Conservation (phyloP, 2,888 invertebrate species). For the Rhagophthalmus giganteus region DNA sequence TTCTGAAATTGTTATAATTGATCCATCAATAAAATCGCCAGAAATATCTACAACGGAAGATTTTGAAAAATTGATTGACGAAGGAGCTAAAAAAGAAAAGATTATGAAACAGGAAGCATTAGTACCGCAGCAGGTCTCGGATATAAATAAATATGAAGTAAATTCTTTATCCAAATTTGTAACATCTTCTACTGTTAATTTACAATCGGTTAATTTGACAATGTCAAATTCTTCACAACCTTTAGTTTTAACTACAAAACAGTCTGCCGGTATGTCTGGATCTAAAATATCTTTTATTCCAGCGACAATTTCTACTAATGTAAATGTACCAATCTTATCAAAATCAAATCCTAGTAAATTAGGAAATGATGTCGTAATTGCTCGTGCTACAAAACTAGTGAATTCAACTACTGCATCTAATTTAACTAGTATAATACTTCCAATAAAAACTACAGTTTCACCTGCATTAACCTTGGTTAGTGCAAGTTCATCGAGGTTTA, state of each 20-base stretch:
- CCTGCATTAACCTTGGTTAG: slow-evolving; percentile 53
- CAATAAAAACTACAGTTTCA: slow-evolving; percentile 44
- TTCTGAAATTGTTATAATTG: slow-evolving; percentile 66
- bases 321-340: slow-evolving; percentile 9
- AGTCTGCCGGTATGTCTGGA: slow-evolving; percentile 1
- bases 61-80: slow-evolving; percentile 67
- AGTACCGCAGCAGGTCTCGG: slow-evolving; percentile 47
- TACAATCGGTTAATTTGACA: slow-evolving; percentile 11
- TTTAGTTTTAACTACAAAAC: slow-evolving; percentile 9
- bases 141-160: slow-evolving; percentile 51
- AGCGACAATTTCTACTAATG: slow-evolving; percentile 10
- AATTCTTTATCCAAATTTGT: slow-evolving; percentile 41
- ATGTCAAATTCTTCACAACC: slow-evolving; percentile 9
- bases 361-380: slow-evolving; percentile 41
- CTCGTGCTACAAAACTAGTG: slow-evolving; percentile 46
- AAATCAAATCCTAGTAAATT: slow-evolving; percentile 32
- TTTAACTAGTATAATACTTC: slow-evolving; percentile 48
- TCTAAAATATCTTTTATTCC: slow-evolving; percentile 34
- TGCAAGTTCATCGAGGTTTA: slow-evolving; percentile 50
- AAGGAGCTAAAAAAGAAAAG: slow-evolving; percentile 62
- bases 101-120: slow-evolving; percentile 46
- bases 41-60: slow-evolving; percentile 69
- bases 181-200: slow-evolving; percentile 17
- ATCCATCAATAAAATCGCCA: slow-evolving; percentile 63
- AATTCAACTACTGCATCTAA: slow-evolving; percentile 37